phyloP scores from a whole-genome alignment of 2,113 vertebrate species.

The Mesocricetus auratus region DNA sequence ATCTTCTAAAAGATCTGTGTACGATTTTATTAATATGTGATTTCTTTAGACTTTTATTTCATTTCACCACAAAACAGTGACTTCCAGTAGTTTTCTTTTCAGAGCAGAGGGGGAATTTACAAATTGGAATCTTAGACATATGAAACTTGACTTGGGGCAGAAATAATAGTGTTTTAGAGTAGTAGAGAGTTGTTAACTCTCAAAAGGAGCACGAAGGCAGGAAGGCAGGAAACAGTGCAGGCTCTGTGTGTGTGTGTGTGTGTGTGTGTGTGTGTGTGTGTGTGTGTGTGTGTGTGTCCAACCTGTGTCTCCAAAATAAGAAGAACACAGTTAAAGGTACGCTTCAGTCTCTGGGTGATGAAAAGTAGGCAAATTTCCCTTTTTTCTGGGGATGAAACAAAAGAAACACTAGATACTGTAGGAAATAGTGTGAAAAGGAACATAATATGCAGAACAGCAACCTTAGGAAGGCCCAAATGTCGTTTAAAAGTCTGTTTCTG shows the following conservation, averaged over 20 bases:
- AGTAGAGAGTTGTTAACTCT: neutral
- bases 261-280: neutral
- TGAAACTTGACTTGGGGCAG: constrained; percentile 36
- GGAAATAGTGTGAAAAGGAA: neutral
- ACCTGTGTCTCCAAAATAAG: neutral
- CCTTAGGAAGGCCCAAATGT: neutral
- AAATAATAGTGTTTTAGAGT: constrained; percentile 58
- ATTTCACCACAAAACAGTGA: constrained; percentile 27
- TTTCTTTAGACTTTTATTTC: constrained; percentile 55
- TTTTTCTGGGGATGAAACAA: neutral
- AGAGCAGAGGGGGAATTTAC: neutral
- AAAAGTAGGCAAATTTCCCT: neutral
- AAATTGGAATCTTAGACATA: constrained; percentile 25
- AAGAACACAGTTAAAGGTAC: constrained; percentile 16
- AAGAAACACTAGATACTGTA: neutral
- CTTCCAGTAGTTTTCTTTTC: constrained; percentile 42
- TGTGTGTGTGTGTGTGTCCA: neutral
- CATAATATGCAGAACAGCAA: neutral
- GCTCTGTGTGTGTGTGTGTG: neutral
- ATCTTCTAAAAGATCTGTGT: constrained; percentile 9
- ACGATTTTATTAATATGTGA: constrained; percentile 53
- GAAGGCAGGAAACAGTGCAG: constrained; percentile 4
- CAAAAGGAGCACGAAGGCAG: neutral
- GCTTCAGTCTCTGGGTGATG: neutral
- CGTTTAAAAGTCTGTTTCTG: neutral